Conservation (phyloP, 2,888 invertebrate species). For the Blastobasis adustella region DNA sequence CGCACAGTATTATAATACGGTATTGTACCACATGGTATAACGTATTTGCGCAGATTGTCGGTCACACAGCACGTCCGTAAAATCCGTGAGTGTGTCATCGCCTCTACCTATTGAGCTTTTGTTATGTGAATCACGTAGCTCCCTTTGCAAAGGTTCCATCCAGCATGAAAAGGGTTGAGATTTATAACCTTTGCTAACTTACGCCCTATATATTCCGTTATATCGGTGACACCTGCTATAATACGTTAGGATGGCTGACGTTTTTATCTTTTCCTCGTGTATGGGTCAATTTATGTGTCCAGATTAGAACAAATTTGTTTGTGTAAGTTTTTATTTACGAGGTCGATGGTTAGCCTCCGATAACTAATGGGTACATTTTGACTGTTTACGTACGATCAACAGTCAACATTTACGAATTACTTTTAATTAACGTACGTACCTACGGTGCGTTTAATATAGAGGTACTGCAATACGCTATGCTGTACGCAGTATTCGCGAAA, state of each 20-base stretch:
- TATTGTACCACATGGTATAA: not conserved
- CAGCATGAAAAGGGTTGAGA: conserved; percentile 25
- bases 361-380: no score
- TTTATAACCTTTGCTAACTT: conserved; percentile 23
- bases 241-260: conserved; percentile 5
- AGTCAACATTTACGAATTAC: no score
- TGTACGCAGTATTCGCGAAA: no score
- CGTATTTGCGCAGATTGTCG: not conserved
- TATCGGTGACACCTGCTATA: conserved; percentile 12
- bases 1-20: not conserved
- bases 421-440: no score
- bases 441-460: no score
- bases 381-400: no score
- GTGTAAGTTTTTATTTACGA: not conserved
- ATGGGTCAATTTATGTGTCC: conserved; percentile 7
- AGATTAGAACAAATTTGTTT: not conserved
- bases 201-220: conserved; percentile 14
- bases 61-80: conserved; percentile 4
- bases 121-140: conserved; percentile 19
- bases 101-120: conserved; percentile 10
- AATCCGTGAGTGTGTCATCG: conserved; percentile 1
- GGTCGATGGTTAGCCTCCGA: not conserved
- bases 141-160: conserved; percentile 20
- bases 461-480: no score
- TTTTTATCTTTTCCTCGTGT: conserved; percentile 4